phyloP scores from a whole-genome alignment of 2,113 vertebrate genomes.

The Globicephala melas region DNA sequence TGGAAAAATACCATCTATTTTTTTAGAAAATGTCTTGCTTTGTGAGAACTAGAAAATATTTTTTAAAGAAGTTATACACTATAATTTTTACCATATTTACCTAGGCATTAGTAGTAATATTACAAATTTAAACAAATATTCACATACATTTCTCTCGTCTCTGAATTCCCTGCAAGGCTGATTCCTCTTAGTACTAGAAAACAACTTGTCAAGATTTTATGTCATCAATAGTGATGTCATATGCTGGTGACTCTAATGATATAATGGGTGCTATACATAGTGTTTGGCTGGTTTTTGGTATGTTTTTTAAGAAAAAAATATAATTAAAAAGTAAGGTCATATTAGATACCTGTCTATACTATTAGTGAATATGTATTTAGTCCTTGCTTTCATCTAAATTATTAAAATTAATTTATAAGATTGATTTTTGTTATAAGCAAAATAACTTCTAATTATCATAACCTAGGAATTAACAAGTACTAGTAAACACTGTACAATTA shows the following conservation, averaged over 20 bases:
- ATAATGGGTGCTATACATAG: background rate
- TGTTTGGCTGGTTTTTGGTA: background rate
- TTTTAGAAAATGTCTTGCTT: background rate
- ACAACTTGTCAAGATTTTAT: background rate
- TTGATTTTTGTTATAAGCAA: background rate
- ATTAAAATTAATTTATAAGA: background rate
- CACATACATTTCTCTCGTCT: background rate
- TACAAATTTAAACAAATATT: conserved; percentile 6
- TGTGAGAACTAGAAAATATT: background rate
- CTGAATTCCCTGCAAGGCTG: conserved; percentile 23
- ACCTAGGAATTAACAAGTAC: background rate
- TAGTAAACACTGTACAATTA: background rate
- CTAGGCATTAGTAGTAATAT: background rate
- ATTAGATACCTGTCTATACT: background rate
- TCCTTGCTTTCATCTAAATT: background rate
- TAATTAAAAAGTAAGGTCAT: background rate
- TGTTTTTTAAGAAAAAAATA: background rate
- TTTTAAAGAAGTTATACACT: background rate
- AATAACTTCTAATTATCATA: background rate
- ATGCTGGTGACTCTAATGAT: background rate
- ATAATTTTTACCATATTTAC: background rate
- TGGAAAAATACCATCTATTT: background rate
- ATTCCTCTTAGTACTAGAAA: background rate
- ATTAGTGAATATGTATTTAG: background rate
- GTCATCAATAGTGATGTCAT: background rate